Evolutionary conservation across 2,888 invertebrate genomes (phyloP), one percentile per base, ranked within the genome.

Genomic region (Lottia scabra): DNA sequence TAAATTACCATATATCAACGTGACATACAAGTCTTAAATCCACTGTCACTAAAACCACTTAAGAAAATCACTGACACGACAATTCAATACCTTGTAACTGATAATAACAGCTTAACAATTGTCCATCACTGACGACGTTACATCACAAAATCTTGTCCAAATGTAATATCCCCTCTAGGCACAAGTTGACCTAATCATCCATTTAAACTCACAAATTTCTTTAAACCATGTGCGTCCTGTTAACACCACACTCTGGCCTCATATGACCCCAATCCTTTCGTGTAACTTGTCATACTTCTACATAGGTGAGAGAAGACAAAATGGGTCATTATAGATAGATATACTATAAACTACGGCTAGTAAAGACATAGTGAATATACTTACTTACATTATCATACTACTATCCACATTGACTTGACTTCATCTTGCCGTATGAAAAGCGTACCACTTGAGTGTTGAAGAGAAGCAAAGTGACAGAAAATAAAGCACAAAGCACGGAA

Each of bases 241-340:
- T 56, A 56, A 56, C 38, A 38, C 38, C 10, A 56, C 23, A 56
- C 56, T 23, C 23, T 56, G 56, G 56, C 56, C 56, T 56, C 23
- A 56, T 15, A 56, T 23, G 56, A 56, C 56, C 56, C 23, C 56
- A 56, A 56, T 56, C 23, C 56, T 56, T 10, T 56, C 23, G 23
- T 38, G 38, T 38, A 38, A 38, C 38, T 23, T 56, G 56, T 56
- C 56, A 56, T 56, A 56, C 56, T 23, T 56, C 56, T 23, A 56
- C 56, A 56, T 56, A 56, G 56, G 56, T 56, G 56, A 56, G 56
- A 56, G 23, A 56, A 56, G 56, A 56, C 56, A 56, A 56, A 56
- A 23, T 56, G 56, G 56, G 56, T 56, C 56, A 56, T 23, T 23
- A 38, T 38, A 38, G 38, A 38, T 38, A 38, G n/a, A n/a, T 38